Percentiles rank a stretch among this genome's conserved stretches.
phyloP scores from a whole-genome alignment of 2,888 invertebrate genomes.

The Pollenia griseotomentosa region DNA sequence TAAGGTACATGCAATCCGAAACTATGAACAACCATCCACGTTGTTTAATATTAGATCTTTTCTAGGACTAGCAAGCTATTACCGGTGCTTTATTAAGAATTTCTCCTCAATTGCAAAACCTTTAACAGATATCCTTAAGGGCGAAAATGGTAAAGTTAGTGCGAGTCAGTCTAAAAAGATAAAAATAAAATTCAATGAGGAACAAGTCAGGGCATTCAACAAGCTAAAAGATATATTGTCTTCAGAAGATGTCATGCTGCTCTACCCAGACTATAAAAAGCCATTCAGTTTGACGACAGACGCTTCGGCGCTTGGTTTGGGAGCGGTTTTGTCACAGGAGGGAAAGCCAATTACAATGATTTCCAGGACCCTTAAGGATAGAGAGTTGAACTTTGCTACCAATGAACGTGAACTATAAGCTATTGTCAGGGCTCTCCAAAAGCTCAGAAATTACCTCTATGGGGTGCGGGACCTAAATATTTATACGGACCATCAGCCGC shows the following conservation, averaged over 20 bases:
- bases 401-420: conserved; percentile 78
- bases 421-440: conserved; percentile 80
- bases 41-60: no score
- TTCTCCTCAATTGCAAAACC: conserved; percentile 35
- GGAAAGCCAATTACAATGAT: conserved; percentile 30
- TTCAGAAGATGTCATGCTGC: no score
- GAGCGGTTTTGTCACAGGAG: conserved; percentile 53
- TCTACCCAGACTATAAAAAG: no score
- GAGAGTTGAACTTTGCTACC: conserved; percentile 37
- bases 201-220: conserved; percentile 60
- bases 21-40: no score
- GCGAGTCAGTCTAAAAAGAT: conserved; percentile 64
- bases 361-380: background rate
- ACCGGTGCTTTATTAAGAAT: no score
- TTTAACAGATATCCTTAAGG: conserved; percentile 71
- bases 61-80: no score
- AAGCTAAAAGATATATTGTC: conserved; percentile 59
- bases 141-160: conserved; percentile 71
- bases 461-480: conserved; percentile 76
- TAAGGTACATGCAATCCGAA: no score
- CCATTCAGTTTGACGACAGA: conserved; percentile 58
- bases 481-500: conserved; percentile 71
- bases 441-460: conserved; percentile 81
- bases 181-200: conserved; percentile 56
- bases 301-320: conserved; percentile 30